Evolutionary conservation across 2,888 invertebrate species (phyloP).

Genomic region (Gandaritis pyraliata): DNA sequence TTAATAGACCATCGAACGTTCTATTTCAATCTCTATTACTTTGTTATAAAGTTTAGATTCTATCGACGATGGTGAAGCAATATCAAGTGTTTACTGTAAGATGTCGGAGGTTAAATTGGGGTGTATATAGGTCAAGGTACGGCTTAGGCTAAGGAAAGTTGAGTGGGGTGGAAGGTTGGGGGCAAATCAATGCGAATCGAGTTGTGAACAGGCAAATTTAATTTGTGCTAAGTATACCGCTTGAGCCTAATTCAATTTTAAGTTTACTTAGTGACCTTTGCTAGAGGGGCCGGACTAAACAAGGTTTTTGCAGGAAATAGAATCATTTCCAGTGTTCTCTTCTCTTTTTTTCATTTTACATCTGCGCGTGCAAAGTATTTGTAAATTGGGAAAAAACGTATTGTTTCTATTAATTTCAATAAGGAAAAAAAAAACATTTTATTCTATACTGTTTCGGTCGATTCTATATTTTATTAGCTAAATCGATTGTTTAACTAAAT

Average conservation of each 20-base stretch:
- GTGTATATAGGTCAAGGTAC: constrained; percentile 66
- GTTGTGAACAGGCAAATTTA: constrained; percentile 43
- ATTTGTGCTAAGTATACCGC: constrained; percentile 22
- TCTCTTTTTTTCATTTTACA: no score
- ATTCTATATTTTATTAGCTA: no score
- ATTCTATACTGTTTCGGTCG: no score
- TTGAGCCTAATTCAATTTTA: constrained; percentile 14
- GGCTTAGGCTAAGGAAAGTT: constrained; percentile 49
- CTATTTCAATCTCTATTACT: constrained; percentile 28
- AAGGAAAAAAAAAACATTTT: no score
- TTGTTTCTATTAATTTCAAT: no score
- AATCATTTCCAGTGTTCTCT: no score
- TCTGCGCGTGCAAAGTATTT: no score
- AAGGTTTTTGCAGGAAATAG: no score
- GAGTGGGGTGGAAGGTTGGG: constrained; percentile 48
- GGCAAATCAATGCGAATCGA: constrained; percentile 45
- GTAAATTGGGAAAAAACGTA: no score
- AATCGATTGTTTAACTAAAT: no score
- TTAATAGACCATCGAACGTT: constrained; percentile 28
- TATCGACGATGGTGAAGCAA: constrained; percentile 28
- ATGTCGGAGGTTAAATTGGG: constrained; percentile 54
- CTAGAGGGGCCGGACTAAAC: neutral
- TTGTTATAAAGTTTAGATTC: constrained; percentile 40
- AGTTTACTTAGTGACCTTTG: constrained; percentile 12
- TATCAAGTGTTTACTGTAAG: constrained; percentile 48